Evolutionary conservation across 1,140 invertebrate genomes (phyloP), one percentile per base, ranked within the genome.

Genomic region (Pristionchus pacificus): DNA sequence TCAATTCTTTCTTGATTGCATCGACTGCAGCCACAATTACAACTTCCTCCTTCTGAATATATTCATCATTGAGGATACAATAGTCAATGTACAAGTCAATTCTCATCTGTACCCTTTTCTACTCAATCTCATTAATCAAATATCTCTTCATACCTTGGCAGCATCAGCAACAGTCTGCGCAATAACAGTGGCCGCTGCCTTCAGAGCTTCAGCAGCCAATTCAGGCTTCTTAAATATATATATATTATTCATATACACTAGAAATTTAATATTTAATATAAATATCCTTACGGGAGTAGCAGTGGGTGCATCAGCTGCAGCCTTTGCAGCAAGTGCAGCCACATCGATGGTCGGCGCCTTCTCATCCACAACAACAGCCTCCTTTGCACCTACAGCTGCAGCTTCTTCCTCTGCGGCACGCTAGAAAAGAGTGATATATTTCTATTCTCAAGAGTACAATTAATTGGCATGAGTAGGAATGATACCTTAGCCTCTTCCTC

Each of bases 311-410:
- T 38, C 29, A 10, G 25, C 60, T 61, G 60, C 60, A 27, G 6
- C n/a, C 60, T 30, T 19, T 49, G 38, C 38, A 49, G 19, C 38
- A 49, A 49, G 6, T 30, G n/a, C 29, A 61, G 25, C n/a, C 25
- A 61, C 29, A 30, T 30, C 6, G n/a, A 65, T 38, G n/a, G 31
- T n/a, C 33, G 55, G 27, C 65, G 29, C 10, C n/a, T 49, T 27
- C 14, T 68, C 58, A 29, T 74, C 32, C 19, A 62, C 72, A 3
- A 58, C 28, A 24, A 64, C 67, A 13, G 60, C 25, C 6, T 57
- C 62, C 31, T 60, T 74, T 30, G 60, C 74, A 31, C 65, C 71
- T 0, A 68, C 59, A 63, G 66, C 32, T 19, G 57, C 32, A 57
- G 70, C 73, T 25, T 62, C 38, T 19, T 49, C 19, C 38, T 10